phyloP scores from a whole-genome alignment of 2,888 invertebrate species.

The Mallateleia sp. region DNA sequence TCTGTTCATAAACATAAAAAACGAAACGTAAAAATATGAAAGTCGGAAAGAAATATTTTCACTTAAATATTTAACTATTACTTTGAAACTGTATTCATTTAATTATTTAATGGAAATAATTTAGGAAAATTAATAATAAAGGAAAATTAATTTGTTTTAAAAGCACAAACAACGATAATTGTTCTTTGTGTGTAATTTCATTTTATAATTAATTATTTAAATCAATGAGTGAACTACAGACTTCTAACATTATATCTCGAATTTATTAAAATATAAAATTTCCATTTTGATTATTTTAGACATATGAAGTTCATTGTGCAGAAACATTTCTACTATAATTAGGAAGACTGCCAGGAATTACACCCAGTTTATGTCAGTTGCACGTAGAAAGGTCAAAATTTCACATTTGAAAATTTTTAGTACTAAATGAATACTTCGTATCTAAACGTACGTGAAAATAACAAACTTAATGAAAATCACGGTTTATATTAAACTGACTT shows the following conservation, averaged over 20 bases:
- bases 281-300: neutral
- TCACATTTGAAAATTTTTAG: neutral
- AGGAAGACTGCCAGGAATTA: constrained; percentile 8
- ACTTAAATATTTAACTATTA: no score
- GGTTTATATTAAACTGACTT: no score
- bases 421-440: neutral
- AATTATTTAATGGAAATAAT: no score
- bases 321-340: constrained; percentile 4
- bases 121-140: no score
- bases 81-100: no score
- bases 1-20: no score
- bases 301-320: neutral
- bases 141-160: no score
- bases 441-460: neutral
- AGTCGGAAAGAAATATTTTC: no score
- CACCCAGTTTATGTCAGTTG: constrained; percentile 2
- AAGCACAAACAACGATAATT: no score
- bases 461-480: neutral
- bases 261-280: neutral
- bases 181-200: neutral
- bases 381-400: constrained; percentile 1
- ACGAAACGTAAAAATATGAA: no score
- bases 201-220: neutral
- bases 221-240: no score
- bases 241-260: no score